phyloP scores from a whole-genome alignment of 2,113 vertebrate species.

The Cyphomyrus plagiostoma region DNA sequence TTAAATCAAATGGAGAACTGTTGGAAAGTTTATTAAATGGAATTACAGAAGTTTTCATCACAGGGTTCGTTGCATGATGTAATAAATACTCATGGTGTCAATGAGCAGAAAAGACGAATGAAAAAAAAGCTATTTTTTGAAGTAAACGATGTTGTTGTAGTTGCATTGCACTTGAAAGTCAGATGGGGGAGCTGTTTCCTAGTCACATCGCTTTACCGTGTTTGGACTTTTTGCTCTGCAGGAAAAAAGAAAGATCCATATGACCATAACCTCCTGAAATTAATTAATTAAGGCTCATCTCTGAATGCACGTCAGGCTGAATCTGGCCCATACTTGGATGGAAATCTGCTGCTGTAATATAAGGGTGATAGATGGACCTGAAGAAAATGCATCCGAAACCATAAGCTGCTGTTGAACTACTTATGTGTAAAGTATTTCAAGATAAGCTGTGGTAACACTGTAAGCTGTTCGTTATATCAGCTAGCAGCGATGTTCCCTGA shows the following conservation, averaged over 20 bases:
- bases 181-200: background rate
- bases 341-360: background rate
- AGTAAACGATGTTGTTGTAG: background rate
- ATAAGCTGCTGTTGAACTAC: background rate
- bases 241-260: background rate
- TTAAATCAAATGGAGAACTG: background rate
- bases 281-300: background rate
- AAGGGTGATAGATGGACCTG: background rate
- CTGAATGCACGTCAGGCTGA: background rate
- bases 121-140: background rate
- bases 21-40: background rate
- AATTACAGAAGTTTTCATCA: background rate
- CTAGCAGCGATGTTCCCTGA: background rate
- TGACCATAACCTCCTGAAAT: background rate
- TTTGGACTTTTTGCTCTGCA: background rate
- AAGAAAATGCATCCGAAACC: background rate
- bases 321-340: background rate
- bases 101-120: background rate
- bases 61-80: background rate
- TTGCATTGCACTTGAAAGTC: background rate
- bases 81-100: background rate
- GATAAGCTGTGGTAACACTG: background rate
- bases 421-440: background rate
- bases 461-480: background rate
- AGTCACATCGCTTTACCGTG: background rate